Conservation (phyloP, 2,888 invertebrate species). For the Empis stercorea region DNA sequence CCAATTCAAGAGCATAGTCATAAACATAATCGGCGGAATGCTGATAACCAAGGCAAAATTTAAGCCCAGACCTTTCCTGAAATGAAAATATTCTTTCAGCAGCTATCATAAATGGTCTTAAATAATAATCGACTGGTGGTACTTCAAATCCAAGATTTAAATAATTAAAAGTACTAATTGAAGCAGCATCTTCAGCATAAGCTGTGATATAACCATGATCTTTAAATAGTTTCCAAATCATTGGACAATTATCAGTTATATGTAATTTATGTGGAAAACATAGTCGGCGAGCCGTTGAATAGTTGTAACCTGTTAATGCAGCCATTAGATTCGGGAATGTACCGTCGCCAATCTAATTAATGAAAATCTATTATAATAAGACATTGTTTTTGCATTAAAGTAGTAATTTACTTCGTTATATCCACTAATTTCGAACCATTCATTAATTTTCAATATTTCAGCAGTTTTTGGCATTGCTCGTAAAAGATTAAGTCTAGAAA, state of each 20-base stretch:
- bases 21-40: slow-evolving; percentile 53
- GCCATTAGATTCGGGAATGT: slow-evolving; percentile 86
- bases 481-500: slow-evolving; percentile 65
- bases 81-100: slow-evolving; percentile 45
- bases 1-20: slow-evolving; percentile 55
- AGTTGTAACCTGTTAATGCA: slow-evolving; percentile 54
- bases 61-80: slow-evolving; percentile 39
- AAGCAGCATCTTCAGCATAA: slow-evolving; percentile 64
- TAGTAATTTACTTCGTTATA: slow-evolving; percentile 58
- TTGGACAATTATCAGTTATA: slow-evolving; percentile 54
- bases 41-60: slow-evolving; percentile 48
- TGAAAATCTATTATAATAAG: background rate
- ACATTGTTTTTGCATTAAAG: no score
- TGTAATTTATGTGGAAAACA: slow-evolving; percentile 34
- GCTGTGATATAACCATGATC: slow-evolving; percentile 61
- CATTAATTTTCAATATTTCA: slow-evolving; percentile 49
- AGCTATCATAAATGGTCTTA: slow-evolving; percentile 58
- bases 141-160: slow-evolving; percentile 56
- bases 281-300: slow-evolving; percentile 36
- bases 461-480: slow-evolving; percentile 63
- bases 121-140: slow-evolving; percentile 71
- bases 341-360: slow-evolving; percentile 61
- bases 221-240: slow-evolving; percentile 67
- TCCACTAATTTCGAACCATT: slow-evolving; percentile 59
- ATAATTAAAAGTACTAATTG: slow-evolving; percentile 57